Evolutionary conservation across 2,888 invertebrate genomes (phyloP), one percentile per base, ranked within the genome.

Genomic region (Erpobdella octoculata): DNA sequence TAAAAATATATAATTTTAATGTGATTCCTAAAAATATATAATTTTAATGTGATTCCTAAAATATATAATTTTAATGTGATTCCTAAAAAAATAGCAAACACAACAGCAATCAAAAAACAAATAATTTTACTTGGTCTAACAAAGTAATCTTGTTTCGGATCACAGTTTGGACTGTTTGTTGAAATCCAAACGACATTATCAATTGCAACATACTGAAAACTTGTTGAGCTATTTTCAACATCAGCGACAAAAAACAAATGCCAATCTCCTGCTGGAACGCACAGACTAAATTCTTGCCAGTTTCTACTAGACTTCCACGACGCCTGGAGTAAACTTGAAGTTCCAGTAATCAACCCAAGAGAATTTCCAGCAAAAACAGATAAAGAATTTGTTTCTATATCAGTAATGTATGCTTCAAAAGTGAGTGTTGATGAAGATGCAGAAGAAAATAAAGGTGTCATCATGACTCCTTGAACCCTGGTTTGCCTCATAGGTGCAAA

Each of bases 181-280:
- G 53, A 28, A 1, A 15, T 5, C 62, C 62, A 62, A n/a, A n/a
- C 35, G 70, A 70, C 37, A 21, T 59, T 59, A 36, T 59, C 70
- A 31, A 70, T 59, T 8, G 70, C 70, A 15, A 70, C 61, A 58
- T 59, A 70, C 4, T 53, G 62, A 6, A 4, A 28, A 6, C 4
- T 31, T 6, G n/a, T 62, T 4, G 28, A 62, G 62, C 33, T 35
- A 12, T 28, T 35, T 8, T n/a, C n/a, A 35, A 62, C 35, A 35
- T 62, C 35, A 6, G 68, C 46, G 21, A 48, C 37, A 28, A 48
- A 68, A 15, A 68, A 41, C 33, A 68, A 35, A 21, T 68, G 53
- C 37, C 33, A 68, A 9, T 46, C 33, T 25, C 68, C 68, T 8
- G 68, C n/a, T 1, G 68, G 68, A 35, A 68, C 28, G 48, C 68